Evolutionary conservation across 2,888 invertebrate species (phyloP), one percentile per base, ranked within the genome.

Genomic region (Abrostola tripartita): DNA sequence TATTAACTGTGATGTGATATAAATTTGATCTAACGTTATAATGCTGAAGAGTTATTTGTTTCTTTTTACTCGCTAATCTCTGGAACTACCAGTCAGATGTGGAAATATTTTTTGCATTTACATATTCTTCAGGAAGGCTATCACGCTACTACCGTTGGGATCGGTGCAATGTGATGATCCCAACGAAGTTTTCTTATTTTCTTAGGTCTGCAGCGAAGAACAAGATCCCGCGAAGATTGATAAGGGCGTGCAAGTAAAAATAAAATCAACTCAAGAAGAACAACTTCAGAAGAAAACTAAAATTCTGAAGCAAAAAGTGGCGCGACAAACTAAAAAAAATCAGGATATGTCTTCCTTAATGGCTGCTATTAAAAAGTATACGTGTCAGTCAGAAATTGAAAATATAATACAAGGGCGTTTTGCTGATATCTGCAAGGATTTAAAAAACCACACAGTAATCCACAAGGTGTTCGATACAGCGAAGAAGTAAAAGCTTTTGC

Each of bases 331-430:
- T 44, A 53, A 37, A 52, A 53, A 9, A 47, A 53, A 47, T 50
- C 11, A 53, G 11, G 12, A 54, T 54, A 54, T 61, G 49, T 11
- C 14, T 14, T 47, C 52, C 6, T 37, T 54, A 14, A 38, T 54
- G 5, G 40, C 44, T 10, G 35, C 36, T 49, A 11, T 61, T 6
- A 42, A 44, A 47, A 37, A 54, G 12, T 53, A 61, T 24, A 49
- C 53, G 12, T 12, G 37, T 36, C 52, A 63, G 1, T 57, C 57
- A 37, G 62, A 63, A 53, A 63, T 63, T 38, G 62, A 63, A 53
- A 63, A 57, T 53, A 57, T 63, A 49, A 50, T 57, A 5, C 44
- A 47, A 49, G 57, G 62, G 11, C 37, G 40, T 41, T 49, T 49
- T 49, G 49, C 49, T 49, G 24, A 49, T 49, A n/a, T 49, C 12